phyloP scores from a whole-genome alignment of 1,140 invertebrate genomes.

The Tetranychus cinnabarinus region DNA sequence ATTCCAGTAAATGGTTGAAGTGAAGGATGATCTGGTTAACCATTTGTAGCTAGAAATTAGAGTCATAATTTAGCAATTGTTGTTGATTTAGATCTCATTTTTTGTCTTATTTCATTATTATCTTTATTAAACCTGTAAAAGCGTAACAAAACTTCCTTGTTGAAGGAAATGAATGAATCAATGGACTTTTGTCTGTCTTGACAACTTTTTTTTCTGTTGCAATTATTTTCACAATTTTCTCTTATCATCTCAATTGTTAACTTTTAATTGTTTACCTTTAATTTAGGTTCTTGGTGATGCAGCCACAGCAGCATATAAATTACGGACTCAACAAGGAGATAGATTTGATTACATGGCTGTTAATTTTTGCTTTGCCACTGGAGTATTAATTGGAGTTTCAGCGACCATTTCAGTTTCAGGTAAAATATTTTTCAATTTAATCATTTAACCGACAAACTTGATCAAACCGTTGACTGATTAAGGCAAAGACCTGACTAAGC shows the following conservation, averaged over 20 bases:
- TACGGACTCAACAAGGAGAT: not conserved
- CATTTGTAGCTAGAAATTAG: not conserved
- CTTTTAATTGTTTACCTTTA: not conserved
- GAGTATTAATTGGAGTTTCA: not conserved
- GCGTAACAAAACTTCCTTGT: not conserved
- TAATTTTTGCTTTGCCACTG: not conserved
- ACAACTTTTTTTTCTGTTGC: not conserved
- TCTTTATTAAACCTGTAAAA: not conserved
- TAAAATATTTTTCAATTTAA: not conserved
- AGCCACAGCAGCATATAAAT: not conserved
- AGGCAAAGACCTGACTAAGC: too few relatives aligned
- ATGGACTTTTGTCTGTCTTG: not conserved
- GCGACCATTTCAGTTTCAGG: not conserved
- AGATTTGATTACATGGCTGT: not conserved
- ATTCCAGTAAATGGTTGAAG: too few relatives aligned
- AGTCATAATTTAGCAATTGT: not conserved
- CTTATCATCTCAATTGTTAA: not conserved
- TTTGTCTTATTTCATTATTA: not conserved
- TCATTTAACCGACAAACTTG: too few relatives aligned
- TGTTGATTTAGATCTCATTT: not conserved
- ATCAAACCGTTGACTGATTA: too few relatives aligned
- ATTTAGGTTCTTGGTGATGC: not conserved
- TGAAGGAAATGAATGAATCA: not conserved
- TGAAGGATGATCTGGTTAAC: too few relatives aligned
- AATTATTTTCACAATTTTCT: not conserved